Conservation (phyloP, 1,140 invertebrate genomes). For the Aphaenogaster floridana region DNA sequence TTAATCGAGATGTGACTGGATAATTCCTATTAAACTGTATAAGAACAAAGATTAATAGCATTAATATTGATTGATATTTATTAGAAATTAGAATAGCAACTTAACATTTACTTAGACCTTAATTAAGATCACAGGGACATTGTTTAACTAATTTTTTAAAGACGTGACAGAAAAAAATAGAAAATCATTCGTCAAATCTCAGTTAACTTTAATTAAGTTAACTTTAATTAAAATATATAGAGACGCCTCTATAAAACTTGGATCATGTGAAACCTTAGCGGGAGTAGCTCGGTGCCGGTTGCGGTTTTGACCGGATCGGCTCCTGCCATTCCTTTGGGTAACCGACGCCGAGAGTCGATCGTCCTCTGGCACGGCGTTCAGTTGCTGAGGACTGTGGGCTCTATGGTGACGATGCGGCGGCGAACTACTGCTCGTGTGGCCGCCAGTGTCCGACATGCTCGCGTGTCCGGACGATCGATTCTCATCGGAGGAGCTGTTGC, state of each 20-base stretch:
- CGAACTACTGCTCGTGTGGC: slow-evolving; percentile 90
- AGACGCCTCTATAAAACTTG: not conserved
- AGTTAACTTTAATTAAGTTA: not conserved
- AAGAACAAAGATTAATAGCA: not conserved
- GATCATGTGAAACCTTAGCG: slow-evolving; percentile 86
- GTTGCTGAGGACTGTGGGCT: slow-evolving; percentile 87
- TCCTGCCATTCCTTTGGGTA: slow-evolving; percentile 88
- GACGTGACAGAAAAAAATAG: not conserved
- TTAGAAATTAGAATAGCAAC: not conserved
- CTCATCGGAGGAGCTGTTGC: slow-evolving; percentile 95
- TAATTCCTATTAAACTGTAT: not conserved
- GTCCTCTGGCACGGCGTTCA: slow-evolving; percentile 91
- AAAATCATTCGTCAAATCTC: not conserved
- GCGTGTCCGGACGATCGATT: slow-evolving; percentile 96
- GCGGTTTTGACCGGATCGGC: slow-evolving; percentile 87
- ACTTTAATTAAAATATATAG: not conserved
- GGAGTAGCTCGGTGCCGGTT: slow-evolving; percentile 90
- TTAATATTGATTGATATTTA: not conserved
- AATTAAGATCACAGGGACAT: not conserved
- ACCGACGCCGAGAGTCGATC: slow-evolving; percentile 90
- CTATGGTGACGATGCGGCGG: slow-evolving; percentile 87
- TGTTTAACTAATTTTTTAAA: not conserved
- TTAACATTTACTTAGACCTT: not conserved
- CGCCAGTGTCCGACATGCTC: slow-evolving; percentile 95
- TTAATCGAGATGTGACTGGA: not conserved